Evolutionary conservation across 1,140 invertebrate genomes (phyloP).

Genomic region (Diorhabda carinulata): DNA sequence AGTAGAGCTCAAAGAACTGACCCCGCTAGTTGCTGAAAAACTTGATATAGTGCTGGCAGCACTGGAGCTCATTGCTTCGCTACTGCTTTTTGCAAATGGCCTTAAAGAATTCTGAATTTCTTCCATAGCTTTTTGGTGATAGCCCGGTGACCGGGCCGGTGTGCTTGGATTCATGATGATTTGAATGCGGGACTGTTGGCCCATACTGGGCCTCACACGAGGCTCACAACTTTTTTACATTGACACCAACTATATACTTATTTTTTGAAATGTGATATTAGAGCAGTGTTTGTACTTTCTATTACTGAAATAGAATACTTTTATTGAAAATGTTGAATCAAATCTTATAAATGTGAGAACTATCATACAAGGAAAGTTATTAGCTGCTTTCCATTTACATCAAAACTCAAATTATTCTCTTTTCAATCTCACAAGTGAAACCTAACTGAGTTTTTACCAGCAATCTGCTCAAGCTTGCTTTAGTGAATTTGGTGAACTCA

Average conservation of each 20-base stretch:
- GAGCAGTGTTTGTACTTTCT: too few relatives aligned
- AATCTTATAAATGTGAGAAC: too few relatives aligned
- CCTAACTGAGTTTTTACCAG: too few relatives aligned
- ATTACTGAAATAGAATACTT: too few relatives aligned
- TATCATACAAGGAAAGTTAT: too few relatives aligned
- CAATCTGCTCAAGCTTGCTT: too few relatives aligned
- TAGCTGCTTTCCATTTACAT: too few relatives aligned
- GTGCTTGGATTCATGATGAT: conserved; percentile 63
- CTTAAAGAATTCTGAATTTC: conserved; percentile 81
- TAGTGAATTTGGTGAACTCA: too few relatives aligned
- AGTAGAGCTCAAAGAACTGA: conserved; percentile 58
- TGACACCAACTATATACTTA: not conserved
- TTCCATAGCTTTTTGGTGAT: conserved; percentile 82
- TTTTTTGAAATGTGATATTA: too few relatives aligned
- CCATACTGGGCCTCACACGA: conserved; percentile 57
- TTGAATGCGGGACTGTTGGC: conserved; percentile 51
- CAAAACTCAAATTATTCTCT: too few relatives aligned
- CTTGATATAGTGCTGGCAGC: conserved; percentile 71
- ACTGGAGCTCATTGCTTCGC: conserved; percentile 62
- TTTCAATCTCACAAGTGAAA: too few relatives aligned
- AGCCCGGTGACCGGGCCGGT: conserved; percentile 69
- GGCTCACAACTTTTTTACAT: not conserved
- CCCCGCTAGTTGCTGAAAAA: conserved; percentile 62
- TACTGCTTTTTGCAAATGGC: conserved; percentile 74
- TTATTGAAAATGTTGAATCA: too few relatives aligned